These are phyloP conservation scores for Ophiothrix spiculata DNA, from an alignment of 35 echinoderm and acorn worm genomes.

Conservation along the genomic window DNA sequence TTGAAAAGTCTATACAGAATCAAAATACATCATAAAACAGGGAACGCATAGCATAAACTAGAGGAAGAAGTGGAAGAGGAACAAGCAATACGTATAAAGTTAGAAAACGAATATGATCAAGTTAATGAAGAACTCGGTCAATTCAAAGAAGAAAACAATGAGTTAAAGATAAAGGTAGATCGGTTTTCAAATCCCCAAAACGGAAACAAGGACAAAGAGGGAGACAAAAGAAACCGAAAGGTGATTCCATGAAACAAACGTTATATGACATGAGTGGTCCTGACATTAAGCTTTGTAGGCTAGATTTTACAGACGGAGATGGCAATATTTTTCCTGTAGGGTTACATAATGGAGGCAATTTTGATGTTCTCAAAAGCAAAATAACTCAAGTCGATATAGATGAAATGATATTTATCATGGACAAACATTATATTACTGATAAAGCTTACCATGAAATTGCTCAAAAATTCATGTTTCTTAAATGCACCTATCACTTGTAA, in stretches of 20 bases:
- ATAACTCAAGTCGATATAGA: conserved; percentile 20
- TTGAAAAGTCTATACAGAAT: conserved; percentile 31
- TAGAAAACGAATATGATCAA: conserved; percentile 22
- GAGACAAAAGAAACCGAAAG: no score
- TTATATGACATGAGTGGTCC: no score
- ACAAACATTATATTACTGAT: conserved; percentile 35
- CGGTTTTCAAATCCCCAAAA: no score
- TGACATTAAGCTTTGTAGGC: no score
- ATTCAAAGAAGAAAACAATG: conserved; percentile 24
- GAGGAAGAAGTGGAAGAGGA: conserved; percentile 30
- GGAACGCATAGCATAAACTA: conserved; percentile 31
- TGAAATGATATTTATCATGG: conserved; percentile 63
- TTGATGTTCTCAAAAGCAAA: no score
- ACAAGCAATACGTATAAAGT: conserved; percentile 33
- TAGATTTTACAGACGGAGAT: no score
- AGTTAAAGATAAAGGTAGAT: conserved; percentile 41
- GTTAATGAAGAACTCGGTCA: conserved; percentile 22
- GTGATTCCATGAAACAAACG: no score
- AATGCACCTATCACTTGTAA: no score
- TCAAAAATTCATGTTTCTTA: no score
- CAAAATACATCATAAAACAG: conserved; percentile 30
- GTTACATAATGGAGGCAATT: no score
- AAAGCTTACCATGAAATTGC: conserved; percentile 49
- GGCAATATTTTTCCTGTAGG: no score
- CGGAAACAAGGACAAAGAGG: no score